Conservation (phyloP, 2,797 vertebrate genomes). For the Myiotriccus ornatus region DNA sequence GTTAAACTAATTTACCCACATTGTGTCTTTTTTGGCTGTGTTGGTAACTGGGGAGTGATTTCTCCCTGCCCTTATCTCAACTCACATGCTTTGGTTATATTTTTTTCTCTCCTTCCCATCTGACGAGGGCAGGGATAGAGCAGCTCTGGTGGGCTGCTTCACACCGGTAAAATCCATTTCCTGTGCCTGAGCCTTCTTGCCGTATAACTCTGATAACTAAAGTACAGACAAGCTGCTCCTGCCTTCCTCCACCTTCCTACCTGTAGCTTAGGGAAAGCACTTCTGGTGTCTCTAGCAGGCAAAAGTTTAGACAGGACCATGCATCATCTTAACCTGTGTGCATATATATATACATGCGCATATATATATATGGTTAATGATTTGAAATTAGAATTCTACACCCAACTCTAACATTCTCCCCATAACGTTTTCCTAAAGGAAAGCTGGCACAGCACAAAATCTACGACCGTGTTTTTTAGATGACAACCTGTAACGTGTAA, state of each 20-base stretch:
- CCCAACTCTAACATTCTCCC: background rate
- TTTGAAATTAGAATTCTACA: background rate
- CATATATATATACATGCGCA: background rate
- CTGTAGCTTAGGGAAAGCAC: background rate
- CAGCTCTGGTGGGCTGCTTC: background rate
- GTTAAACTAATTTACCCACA: background rate
- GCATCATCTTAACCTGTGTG: background rate
- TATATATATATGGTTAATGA: background rate
- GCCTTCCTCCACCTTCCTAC: background rate
- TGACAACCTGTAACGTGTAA: slow-evolving; percentile 26
- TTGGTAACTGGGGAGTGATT: background rate
- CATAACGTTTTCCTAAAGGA: background rate
- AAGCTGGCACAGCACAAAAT: slow-evolving; percentile 15
- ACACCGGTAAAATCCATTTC: background rate
- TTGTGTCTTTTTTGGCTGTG: background rate
- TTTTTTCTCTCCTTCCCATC: background rate
- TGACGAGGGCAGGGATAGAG: background rate
- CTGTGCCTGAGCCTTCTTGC: background rate
- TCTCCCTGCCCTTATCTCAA: background rate
- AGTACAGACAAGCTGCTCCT: background rate
- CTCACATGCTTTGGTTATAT: background rate
- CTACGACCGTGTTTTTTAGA: background rate
- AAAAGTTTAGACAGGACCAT: background rate
- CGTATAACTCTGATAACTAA: background rate
- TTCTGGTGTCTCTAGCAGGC: background rate